phyloP scores from a whole-genome alignment of 1,140 invertebrate genomes.

The Penaeus japonicus region DNA sequence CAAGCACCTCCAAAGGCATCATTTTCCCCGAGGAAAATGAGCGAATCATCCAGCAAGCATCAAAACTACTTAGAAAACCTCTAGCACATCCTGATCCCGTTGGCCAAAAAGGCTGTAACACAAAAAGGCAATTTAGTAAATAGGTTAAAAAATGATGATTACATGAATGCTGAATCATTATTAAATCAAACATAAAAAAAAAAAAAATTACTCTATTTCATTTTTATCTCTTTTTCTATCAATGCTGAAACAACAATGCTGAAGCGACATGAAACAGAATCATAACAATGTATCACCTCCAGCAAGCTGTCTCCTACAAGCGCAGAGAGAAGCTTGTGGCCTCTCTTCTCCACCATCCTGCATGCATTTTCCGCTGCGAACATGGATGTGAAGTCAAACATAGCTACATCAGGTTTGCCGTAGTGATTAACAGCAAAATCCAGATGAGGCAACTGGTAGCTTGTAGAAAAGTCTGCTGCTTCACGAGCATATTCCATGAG shows the following conservation, averaged over 20 bases:
- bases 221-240: too few relatives aligned
- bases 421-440: slow-evolving; percentile 99
- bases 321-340: slow-evolving; percentile 82
- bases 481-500: slow-evolving; percentile 92
- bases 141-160: background rate
- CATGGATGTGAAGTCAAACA: slow-evolving; percentile 99
- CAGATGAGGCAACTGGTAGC: slow-evolving; percentile 82
- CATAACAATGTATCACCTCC: slow-evolving; percentile 71
- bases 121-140: background rate
- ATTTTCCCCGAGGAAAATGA: slow-evolving; percentile 77
- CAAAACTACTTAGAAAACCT: slow-evolving; percentile 94
- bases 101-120: slow-evolving; percentile 92
- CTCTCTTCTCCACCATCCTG: slow-evolving; percentile 79
- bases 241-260: too few relatives aligned
- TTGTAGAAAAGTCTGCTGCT: slow-evolving; percentile 95
- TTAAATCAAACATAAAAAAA: too few relatives aligned
- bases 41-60: slow-evolving; percentile 94
- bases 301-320: slow-evolving; percentile 95
- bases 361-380: slow-evolving; percentile 96
- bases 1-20: slow-evolving; percentile 82
- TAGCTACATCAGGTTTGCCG: slow-evolving; percentile 96
- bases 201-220: too few relatives aligned
- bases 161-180: background rate
- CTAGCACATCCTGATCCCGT: slow-evolving; percentile 96
- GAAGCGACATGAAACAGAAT: too few relatives aligned